Evolutionary conservation across 2,113 vertebrate genomes (phyloP), one percentile per base, ranked within the genome.

Genomic region (Acanthochromis polyacanthus): DNA sequence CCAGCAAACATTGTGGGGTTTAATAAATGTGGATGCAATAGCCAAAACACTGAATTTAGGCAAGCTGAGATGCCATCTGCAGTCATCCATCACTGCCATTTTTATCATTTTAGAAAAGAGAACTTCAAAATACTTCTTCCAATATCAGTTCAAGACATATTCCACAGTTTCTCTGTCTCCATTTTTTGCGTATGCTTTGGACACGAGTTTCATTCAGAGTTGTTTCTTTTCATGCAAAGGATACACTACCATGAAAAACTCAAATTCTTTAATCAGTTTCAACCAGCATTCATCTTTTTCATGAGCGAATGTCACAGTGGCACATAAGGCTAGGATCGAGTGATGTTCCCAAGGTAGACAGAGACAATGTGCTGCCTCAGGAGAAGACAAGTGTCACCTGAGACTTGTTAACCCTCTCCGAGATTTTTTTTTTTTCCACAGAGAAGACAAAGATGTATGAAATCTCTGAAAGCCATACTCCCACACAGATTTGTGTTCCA

Each of bases 341-440:
- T 57, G 57, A 75, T 28, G 71, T 22, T 66, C 0, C 0, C 19
- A 19, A 62, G 55, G 66, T 48, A 61, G 66, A 59, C 2, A 1
- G 25, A 77, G 36, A 70, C 52, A 48, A 83, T 64, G 46, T 65
- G 43, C 17, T 40, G 67, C 62, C 15, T n/a, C 1, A 43, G 14
- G 20, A 55, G 45, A 45, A 25, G 14, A 14, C 10, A 14, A 43
- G 43, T 55, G 50, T 6, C 67, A 73, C 73, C 55, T 83, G 68
- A 46, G 68, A 60, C 68, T 50, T 23, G 48, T 75, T 59, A 64
- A 64, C 67, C 56, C 11, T 67, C 16, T 57, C 17, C 14, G 10
- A 15, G 14, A 36, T 78, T 43, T 23, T 22, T 43, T 43, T 43
- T 43, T 43, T 43, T 43, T 43, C 1, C 15, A 15, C 15, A 36